phyloP scores from a whole-genome alignment of 2,797 vertebrate species.

The Limnodromus scolopaceus region DNA sequence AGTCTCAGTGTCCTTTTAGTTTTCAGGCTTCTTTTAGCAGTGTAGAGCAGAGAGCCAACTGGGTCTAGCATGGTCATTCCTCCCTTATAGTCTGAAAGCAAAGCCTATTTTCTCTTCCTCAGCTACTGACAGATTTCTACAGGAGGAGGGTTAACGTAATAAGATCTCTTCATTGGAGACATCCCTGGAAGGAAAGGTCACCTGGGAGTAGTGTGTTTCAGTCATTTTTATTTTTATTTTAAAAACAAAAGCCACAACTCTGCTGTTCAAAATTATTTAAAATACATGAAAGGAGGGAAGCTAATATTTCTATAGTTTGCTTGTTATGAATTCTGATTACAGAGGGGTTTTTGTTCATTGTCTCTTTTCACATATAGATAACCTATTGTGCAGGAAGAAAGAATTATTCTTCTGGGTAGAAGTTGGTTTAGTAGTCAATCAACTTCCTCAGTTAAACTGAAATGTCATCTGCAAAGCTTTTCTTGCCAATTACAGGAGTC shows the following conservation, averaged over 20 bases:
- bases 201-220: slow-evolving; percentile 56
- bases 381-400: slow-evolving; percentile 75
- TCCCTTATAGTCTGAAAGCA: slow-evolving; percentile 55
- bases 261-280: slow-evolving; percentile 67
- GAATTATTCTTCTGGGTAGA: slow-evolving; percentile 78
- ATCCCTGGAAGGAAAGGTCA: slow-evolving; percentile 58
- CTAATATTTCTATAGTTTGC: slow-evolving; percentile 68
- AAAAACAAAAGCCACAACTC: slow-evolving; percentile 64
- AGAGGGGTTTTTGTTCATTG: slow-evolving; percentile 70
- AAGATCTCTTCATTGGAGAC: slow-evolving; percentile 61
- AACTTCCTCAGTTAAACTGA: slow-evolving; percentile 81
- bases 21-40: slow-evolving; percentile 41
- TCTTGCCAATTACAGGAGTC: slow-evolving; percentile 77
- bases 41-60: background rate
- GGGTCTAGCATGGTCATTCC: background rate
- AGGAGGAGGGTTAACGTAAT: slow-evolving; percentile 27
- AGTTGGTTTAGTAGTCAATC: slow-evolving; percentile 78
- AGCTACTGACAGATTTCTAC: slow-evolving; percentile 64
- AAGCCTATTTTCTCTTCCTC: slow-evolving; percentile 60
- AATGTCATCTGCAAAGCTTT: slow-evolving; percentile 85
- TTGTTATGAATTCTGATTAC: slow-evolving; percentile 67
- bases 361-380: slow-evolving; percentile 73
- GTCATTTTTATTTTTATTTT: slow-evolving; percentile 68
- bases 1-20: slow-evolving; percentile 53
- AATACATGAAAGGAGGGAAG: slow-evolving; percentile 63